Percentiles rank a stretch among this genome's conserved stretches.
These are phyloP conservation scores for Rhipidura dahli DNA, from an alignment of 2,113 vertebrate genomes.

Conservation along the genomic window DNA sequence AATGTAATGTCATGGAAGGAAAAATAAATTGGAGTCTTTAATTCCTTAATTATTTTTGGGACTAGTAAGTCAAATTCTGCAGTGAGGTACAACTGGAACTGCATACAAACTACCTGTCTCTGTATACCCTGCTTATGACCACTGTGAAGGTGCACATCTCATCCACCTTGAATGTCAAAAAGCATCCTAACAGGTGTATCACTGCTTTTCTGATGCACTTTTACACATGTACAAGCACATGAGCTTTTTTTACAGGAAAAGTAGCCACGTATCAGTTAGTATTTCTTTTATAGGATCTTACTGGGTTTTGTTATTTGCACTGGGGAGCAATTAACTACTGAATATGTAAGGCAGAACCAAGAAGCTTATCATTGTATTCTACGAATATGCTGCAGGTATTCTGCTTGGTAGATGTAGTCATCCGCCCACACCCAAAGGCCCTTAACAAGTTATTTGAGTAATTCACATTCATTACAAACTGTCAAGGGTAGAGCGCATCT, in stretches of 20 bases:
- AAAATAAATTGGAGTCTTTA: not conserved
- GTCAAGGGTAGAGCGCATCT: not conserved
- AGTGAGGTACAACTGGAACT: not conserved
- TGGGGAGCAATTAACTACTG: not conserved
- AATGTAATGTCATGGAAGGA: not conserved
- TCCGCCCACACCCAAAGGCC: constrained; percentile 16
- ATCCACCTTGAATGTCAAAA: not conserved
- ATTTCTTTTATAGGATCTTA: not conserved
- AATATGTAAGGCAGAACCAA: not conserved
- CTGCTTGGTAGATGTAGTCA: not conserved
- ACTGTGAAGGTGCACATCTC: not conserved
- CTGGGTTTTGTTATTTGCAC: not conserved
- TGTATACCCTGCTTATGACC: not conserved
- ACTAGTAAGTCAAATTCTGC: not conserved
- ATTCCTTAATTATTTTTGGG: not conserved
- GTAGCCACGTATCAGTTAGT: not conserved
- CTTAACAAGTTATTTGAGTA: not conserved
- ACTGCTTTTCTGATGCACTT: not conserved
- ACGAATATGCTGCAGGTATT: not conserved
- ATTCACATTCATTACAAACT: constrained; percentile 21
- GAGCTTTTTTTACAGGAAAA: not conserved
- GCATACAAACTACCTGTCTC: not conserved
- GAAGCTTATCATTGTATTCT: not conserved
- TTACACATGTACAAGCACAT: not conserved
- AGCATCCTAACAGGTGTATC: constrained; percentile 8